phyloP scores from a whole-genome alignment of 2,113 vertebrate species.

The Hippocampus comes region DNA sequence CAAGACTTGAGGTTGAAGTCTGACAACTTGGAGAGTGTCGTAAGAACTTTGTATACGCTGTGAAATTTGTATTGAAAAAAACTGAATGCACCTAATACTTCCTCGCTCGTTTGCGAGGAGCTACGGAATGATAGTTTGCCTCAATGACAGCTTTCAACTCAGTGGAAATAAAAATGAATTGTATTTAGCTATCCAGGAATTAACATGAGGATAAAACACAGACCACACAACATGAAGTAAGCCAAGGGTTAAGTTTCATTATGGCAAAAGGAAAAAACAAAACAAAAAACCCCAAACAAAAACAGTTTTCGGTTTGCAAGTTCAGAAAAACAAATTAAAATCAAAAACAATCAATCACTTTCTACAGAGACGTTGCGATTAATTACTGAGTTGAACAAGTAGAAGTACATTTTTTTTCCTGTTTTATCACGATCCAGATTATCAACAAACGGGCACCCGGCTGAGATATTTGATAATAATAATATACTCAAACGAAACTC shows the following conservation, averaged over 20 bases:
- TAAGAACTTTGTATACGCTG: neutral
- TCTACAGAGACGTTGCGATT: neutral
- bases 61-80: constrained; percentile 6
- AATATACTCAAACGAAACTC: constrained; percentile 32
- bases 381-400: neutral
- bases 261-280: too few relatives aligned
- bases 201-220: constrained; percentile 7
- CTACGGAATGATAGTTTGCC: neutral
- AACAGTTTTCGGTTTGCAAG: neutral
- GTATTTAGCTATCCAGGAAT: constrained; percentile 11
- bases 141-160: neutral
- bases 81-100: neutral
- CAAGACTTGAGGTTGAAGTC: neutral
- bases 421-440: neutral
- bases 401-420: neutral
- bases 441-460: constrained; percentile 19
- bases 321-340: neutral
- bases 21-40: neutral
- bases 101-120: neutral
- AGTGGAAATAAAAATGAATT: constrained; percentile 17
- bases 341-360: neutral
- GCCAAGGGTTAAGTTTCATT: neutral
- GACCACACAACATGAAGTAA: neutral
- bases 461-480: constrained; percentile 23
- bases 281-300: too few relatives aligned